Conservation (phyloP, 2,888 invertebrate species). For the Hecatera dysodea region DNA sequence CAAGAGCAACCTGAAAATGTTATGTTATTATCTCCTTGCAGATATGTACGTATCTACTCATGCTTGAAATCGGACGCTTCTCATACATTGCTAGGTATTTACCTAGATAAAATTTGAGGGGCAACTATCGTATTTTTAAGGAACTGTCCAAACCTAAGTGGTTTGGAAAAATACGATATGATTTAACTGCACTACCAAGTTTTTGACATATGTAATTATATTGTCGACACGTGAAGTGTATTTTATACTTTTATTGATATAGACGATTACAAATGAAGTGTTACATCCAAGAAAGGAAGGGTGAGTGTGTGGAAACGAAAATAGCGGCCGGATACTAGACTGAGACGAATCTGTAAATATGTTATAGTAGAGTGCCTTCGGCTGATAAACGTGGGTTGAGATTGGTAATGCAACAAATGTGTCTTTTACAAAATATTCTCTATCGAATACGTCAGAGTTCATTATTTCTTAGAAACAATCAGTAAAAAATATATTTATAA, state of each 20-base stretch:
- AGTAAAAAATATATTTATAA: background rate
- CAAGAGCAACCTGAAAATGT: slow-evolving; percentile 16
- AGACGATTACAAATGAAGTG: background rate
- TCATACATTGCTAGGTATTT: too few relatives aligned
- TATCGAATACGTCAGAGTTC: background rate
- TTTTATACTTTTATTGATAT: background rate
- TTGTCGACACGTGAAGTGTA: background rate
- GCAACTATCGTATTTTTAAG: too few relatives aligned
- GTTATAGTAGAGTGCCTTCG: background rate
- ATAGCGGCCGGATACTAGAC: slow-evolving; percentile 1
- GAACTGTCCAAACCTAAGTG: too few relatives aligned
- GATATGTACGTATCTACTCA: too few relatives aligned
- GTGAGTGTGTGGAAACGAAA: slow-evolving; percentile 14
- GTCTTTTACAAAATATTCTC: background rate
- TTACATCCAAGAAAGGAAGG: slow-evolving; percentile 7
- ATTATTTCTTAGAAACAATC: too few relatives aligned
- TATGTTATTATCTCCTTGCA: too few relatives aligned
- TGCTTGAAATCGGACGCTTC: too few relatives aligned
- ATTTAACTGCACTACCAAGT: too few relatives aligned
- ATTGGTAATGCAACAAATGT: background rate
- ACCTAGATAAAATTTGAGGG: too few relatives aligned
- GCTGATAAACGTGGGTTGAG: background rate
- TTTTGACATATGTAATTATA: too few relatives aligned
- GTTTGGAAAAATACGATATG: too few relatives aligned
- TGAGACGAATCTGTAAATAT: background rate